phyloP scores from a whole-genome alignment of 1,140 invertebrate species.

The Archegozetes longisetosus region DNA sequence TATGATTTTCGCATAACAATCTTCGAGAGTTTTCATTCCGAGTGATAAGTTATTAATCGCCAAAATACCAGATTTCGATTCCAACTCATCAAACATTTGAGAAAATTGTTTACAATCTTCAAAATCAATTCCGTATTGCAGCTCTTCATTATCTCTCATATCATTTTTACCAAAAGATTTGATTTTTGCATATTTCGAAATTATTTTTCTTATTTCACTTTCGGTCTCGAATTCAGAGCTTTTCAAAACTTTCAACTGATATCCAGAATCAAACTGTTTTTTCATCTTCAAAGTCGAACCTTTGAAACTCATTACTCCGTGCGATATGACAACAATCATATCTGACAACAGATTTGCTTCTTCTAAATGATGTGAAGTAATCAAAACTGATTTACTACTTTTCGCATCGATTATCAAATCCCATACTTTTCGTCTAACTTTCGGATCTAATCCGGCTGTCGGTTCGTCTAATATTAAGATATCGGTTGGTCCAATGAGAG shows the following conservation, averaged over 20 bases:
- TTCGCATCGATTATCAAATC: constrained; percentile 38
- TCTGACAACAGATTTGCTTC: constrained; percentile 26
- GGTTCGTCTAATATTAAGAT: constrained; percentile 32
- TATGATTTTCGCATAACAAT: neutral
- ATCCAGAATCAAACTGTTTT: constrained; percentile 18
- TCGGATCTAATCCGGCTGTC: constrained; percentile 34
- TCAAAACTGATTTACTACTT: constrained; percentile 41
- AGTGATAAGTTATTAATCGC: neutral
- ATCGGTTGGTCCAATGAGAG: constrained; percentile 32
- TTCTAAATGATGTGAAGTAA: constrained; percentile 26
- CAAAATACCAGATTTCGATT: neutral
- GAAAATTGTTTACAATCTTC: neutral
- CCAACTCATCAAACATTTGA: neutral
- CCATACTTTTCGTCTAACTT: constrained; percentile 31
- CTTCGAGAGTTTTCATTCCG: neutral
- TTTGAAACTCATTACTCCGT: constrained; percentile 4
- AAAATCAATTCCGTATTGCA: neutral
- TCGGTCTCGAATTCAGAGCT: neutral
- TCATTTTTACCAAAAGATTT: neutral
- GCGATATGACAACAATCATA: constrained; percentile 24
- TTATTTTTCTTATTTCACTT: neutral
- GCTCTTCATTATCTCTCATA: neutral
- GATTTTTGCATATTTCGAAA: neutral
- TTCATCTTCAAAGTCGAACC: constrained; percentile 2
- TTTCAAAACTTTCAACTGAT: neutral